Conservation (phyloP, 2,113 vertebrate species). For the Pygoscelis antarcticus region DNA sequence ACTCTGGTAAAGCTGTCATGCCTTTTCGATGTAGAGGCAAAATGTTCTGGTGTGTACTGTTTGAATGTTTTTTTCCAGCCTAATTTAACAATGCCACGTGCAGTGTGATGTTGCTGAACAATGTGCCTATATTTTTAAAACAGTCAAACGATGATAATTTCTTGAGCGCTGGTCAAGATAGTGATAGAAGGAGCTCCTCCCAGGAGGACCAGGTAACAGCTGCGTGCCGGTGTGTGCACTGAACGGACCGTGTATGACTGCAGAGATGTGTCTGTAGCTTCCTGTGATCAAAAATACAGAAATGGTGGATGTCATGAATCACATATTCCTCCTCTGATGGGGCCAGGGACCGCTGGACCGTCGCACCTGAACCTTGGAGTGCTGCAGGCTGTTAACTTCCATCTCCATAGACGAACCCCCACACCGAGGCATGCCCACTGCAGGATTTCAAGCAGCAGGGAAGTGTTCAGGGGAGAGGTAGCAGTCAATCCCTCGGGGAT, state of each 20-base stretch:
- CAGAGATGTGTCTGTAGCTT: background rate
- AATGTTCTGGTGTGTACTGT: background rate
- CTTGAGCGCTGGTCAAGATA: background rate
- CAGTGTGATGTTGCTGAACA: background rate
- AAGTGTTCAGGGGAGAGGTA: background rate
- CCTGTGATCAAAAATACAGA: too few species aligned
- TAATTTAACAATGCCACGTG: background rate
- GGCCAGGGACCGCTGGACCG: fast-evolving
- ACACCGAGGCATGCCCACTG: fast-evolving
- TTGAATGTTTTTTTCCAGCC: background rate
- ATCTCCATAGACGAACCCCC: fast-evolving
- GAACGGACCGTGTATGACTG: fast-evolving
- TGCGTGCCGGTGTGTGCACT: background rate
- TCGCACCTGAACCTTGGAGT: background rate
- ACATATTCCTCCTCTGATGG: background rate
- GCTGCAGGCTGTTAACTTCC: background rate
- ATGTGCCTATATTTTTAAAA: background rate
- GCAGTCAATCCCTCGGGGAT: background rate
- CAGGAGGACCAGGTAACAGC: background rate
- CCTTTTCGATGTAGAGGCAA: background rate
- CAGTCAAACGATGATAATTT: background rate
- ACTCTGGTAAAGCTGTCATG: background rate
- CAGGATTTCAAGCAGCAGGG: background rate
- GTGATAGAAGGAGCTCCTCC: background rate
- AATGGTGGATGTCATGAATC: background rate